These are phyloP conservation scores for Orestias chungarensis DNA, from an alignment of 2,797 vertebrate species.

Conservation along the genomic window DNA sequence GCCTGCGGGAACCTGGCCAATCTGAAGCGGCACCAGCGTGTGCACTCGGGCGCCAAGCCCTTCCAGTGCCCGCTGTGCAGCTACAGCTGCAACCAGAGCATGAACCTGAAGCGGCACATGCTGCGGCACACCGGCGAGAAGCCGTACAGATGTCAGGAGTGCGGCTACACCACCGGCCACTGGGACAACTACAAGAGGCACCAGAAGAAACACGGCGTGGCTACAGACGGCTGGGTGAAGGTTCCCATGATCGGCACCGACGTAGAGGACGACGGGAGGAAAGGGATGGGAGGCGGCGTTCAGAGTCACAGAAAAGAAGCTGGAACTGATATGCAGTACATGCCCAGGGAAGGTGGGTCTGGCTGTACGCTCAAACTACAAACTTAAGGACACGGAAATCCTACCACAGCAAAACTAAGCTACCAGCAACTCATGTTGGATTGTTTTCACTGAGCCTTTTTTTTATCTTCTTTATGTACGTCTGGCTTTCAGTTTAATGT, in stretches of 20 bases:
- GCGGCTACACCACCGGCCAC: slow-evolving; percentile 95
- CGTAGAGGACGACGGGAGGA: slow-evolving; percentile 54
- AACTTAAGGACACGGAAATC: slow-evolving; percentile 74
- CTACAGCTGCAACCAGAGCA: slow-evolving; percentile 99
- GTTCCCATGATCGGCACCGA: slow-evolving; percentile 69
- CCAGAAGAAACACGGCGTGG: slow-evolving; percentile 94
- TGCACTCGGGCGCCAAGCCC: slow-evolving; percentile 96
- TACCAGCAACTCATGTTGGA: slow-evolving; percentile 71
- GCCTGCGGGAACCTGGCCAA: slow-evolving; percentile 98
- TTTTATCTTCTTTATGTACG: slow-evolving; percentile 57
- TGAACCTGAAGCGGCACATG: slow-evolving; percentile 99
- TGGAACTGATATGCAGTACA: slow-evolving; percentile 68
- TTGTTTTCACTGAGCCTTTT: slow-evolving; percentile 63
- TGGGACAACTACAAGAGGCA: slow-evolving; percentile 99
- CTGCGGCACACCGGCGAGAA: slow-evolving; percentile 95
- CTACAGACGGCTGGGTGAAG: slow-evolving; percentile 86
- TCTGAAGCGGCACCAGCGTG: slow-evolving; percentile 94
- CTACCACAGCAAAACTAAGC: slow-evolving; percentile 69
- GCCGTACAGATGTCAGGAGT: slow-evolving; percentile 92
- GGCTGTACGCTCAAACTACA: slow-evolving; percentile 64
- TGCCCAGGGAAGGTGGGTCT: slow-evolving; percentile 62
- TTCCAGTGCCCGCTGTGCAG: slow-evolving; percentile 94
- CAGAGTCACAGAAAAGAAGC: slow-evolving; percentile 61
- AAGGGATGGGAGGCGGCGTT: slow-evolving; percentile 42
- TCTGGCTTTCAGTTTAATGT: slow-evolving; percentile 55